Conservation (phyloP, 2,888 invertebrate genomes). For the Lamellibrachia satsuma region DNA sequence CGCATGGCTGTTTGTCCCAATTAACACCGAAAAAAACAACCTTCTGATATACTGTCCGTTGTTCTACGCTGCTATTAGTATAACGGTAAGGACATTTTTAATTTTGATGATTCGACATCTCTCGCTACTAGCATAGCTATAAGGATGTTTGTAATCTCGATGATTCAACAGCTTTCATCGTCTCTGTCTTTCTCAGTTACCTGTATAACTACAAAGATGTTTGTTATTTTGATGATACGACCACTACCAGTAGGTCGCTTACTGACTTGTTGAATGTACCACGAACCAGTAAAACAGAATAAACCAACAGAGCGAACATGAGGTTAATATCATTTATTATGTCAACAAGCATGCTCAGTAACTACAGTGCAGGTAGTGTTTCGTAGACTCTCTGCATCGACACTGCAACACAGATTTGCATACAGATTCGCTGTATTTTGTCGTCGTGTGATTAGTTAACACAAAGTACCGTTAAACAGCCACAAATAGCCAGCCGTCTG, state of each 20-base stretch:
- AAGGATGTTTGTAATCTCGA: too few relatives aligned
- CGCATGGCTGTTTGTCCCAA: too few relatives aligned
- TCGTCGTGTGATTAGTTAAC: background rate
- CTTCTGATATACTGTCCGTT: too few relatives aligned
- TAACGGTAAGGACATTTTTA: too few relatives aligned
- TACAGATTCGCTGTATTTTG: background rate
- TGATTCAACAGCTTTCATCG: too few relatives aligned
- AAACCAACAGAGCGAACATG: background rate
- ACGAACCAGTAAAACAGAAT: background rate
- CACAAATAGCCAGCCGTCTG: background rate
- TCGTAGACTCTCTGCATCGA: background rate
- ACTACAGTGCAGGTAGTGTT: background rate
- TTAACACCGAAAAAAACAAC: too few relatives aligned
- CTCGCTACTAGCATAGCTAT: too few relatives aligned
- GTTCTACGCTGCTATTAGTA: too few relatives aligned
- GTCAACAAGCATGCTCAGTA: constrained; percentile 1
- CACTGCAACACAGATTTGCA: background rate
- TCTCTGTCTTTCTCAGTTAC: too few relatives aligned
- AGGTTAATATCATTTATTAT: constrained; percentile 9
- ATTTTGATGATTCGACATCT: too few relatives aligned
- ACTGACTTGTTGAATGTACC: background rate
- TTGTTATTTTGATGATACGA: background rate
- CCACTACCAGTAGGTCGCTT: background rate
- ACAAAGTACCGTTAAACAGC: background rate
- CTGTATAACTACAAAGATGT: background rate